Evolutionary conservation across 1,140 invertebrate genomes (phyloP).

Genomic region (Heterodera carotae): DNA sequence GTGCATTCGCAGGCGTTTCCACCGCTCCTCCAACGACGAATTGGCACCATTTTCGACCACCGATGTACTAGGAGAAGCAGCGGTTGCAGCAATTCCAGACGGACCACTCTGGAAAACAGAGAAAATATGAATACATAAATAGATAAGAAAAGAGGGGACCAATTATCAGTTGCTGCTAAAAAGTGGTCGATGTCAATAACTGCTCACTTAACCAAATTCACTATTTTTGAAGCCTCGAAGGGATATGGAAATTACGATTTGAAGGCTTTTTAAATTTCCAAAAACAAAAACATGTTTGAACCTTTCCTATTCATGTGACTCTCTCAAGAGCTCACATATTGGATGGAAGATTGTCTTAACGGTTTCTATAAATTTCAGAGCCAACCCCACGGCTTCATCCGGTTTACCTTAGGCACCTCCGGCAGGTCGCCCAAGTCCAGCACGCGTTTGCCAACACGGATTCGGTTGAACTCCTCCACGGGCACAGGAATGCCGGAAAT

Average conservation of each 20-base stretch:
- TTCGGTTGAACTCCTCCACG: conserved; percentile 32
- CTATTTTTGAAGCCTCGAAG: too few relatives aligned
- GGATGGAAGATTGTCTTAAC: too few relatives aligned
- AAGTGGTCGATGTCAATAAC: too few relatives aligned
- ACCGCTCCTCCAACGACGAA: conserved; percentile 34
- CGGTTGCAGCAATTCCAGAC: neutral
- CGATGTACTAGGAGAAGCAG: neutral
- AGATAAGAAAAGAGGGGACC: neutral
- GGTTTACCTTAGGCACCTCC: conserved; percentile 39
- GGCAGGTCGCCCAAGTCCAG: conserved; percentile 45
- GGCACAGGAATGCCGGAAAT: conserved; percentile 7
- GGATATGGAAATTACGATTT: too few relatives aligned
- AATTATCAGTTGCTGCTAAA: too few relatives aligned
- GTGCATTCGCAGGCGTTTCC: conserved; percentile 41
- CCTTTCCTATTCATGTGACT: too few relatives aligned
- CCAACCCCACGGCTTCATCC: conserved; percentile 2
- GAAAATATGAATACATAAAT: neutral
- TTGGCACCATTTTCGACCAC: neutral
- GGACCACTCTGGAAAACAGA: neutral
- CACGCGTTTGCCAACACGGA: conserved; percentile 44
- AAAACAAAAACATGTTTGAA: too few relatives aligned
- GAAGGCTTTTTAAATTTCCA: too few relatives aligned
- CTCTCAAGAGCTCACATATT: too few relatives aligned
- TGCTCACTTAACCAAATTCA: too few relatives aligned
- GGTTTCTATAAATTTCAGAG: too few relatives aligned